Percentiles rank a stretch among this genome's conserved stretches.
Evolutionary conservation across 2,888 invertebrate species (phyloP).

Genomic region (Dasysyrphus tricinctus): DNA sequence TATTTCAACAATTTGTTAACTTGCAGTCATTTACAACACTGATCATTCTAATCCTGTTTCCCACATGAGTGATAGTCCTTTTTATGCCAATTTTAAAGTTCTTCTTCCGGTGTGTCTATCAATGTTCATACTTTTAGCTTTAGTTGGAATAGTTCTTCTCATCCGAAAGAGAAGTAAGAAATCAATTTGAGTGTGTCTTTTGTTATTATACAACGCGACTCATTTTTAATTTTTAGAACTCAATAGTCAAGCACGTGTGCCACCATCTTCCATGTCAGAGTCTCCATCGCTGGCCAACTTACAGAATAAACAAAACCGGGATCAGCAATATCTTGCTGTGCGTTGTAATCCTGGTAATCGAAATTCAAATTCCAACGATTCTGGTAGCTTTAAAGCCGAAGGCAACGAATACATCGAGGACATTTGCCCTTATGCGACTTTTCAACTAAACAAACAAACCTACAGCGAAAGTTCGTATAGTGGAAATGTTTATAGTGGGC

Average conservation of each 20-base stretch:
- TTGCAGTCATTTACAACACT: conserved; percentile 85
- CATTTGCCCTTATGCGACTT: conserved; percentile 96
- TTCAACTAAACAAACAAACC: conserved; percentile 93
- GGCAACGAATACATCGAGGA: conserved; percentile 93
- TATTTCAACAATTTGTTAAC: neutral
- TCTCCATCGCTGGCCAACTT: conserved; percentile 91
- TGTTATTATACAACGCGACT: neutral
- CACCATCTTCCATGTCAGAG: conserved; percentile 86
- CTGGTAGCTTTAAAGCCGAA: conserved; percentile 85
- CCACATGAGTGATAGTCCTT: conserved; percentile 87
- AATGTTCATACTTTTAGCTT: conserved; percentile 87
- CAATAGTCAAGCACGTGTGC: conserved; percentile 83
- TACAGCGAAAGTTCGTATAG: conserved; percentile 96
- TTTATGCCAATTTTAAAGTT: conserved; percentile 87
- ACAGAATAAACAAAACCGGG: conserved; percentile 91
- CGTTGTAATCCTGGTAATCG: conserved; percentile 85
- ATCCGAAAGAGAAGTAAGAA: conserved; percentile 89
- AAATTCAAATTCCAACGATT: conserved; percentile 84
- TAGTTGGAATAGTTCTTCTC: conserved; percentile 88
- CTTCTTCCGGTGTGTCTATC: conserved; percentile 88
- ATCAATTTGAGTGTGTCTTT: neutral
- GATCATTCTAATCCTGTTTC: conserved; percentile 88
- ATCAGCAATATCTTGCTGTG: conserved; percentile 90
- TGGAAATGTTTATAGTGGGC: conserved; percentile 93
- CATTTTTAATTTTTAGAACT: conserved; percentile 81